Conservation (phyloP, 2,888 invertebrate genomes). For the Leptodirus hochenwartii region DNA sequence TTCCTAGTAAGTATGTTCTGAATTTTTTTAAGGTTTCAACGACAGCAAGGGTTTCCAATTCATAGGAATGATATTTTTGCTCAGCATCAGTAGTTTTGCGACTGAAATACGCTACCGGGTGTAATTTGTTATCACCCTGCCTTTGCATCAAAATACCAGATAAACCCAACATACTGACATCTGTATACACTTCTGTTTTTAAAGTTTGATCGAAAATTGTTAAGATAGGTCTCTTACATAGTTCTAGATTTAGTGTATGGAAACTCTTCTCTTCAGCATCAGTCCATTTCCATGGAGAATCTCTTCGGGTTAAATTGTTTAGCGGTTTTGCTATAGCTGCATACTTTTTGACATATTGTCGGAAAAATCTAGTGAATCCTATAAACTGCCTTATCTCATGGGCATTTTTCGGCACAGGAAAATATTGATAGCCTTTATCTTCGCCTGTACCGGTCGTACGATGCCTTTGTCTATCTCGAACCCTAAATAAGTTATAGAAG, state of each 20-base stretch:
- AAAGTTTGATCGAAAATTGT: constrained; percentile 5
- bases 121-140: not conserved
- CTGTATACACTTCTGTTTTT: constrained; percentile 2
- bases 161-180: not conserved
- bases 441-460: constrained; percentile 13
- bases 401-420: constrained; percentile 14
- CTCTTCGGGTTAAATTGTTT: not conserved
- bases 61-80: constrained; percentile 15
- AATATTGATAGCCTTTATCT: constrained; percentile 15
- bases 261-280: not conserved
- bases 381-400: constrained; percentile 18
- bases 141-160: not conserved
- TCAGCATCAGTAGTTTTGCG: constrained; percentile 16
- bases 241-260: not conserved
- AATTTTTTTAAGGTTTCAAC: constrained; percentile 15
- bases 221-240: constrained; percentile 3
- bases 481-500: not conserved
- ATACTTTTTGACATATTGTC: constrained; percentile 14
- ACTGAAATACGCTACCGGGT: constrained; percentile 15
- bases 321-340: constrained; percentile 1
- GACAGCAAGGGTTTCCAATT: constrained; percentile 19
- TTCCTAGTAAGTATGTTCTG: constrained; percentile 15
- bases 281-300: constrained; percentile 1
- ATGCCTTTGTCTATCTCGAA: not conserved
- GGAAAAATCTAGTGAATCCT: constrained; percentile 16